Evolutionary conservation across 1,140 invertebrate species (phyloP), one percentile per base, ranked within the genome.

Genomic region (Penaeus chinensis): DNA sequence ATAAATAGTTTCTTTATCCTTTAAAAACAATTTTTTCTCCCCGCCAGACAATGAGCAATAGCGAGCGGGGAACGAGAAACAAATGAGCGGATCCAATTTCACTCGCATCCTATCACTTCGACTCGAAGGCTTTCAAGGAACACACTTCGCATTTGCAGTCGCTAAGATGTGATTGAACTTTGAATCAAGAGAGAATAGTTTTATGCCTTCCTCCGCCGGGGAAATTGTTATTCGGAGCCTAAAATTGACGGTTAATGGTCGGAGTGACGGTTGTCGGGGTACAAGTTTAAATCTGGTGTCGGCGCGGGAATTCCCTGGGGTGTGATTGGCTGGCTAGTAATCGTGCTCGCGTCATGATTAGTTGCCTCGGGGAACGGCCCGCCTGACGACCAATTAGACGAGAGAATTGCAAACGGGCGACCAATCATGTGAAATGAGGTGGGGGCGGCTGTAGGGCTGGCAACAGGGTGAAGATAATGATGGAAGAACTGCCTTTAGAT

Each of bases 221-320:
- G 63, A 87, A 66, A 87, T 82, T 82, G 85, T 87, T 87, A 82
- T 82, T 77, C 62, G 54, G 65, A 42, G 63, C 84, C 84, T 85
- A 87, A 87, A 87, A 87, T 87, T 87, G 85, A 87, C 85, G 78
- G 78, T 87, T 87, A 87, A 87, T 82, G 85, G n/a, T 63, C 65
- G 78, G 27, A 13, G 65, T 54, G 85, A 81, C 85, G 47, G 69
- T 82, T 87, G 85, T 81, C 63, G 66, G 76, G 66, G 54, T 27
- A 66, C 47, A 54, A 61, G 65, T 80, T 87, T 71, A 82, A 82
- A 81, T 81, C 78, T 37, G 77, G 62, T 37, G 60, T 62, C 32
- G 77, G 76, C 65, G 78, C 24, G 47, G n/a, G 85, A 27, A 63
- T 3, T 82, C 85, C 85, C 85, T 18, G 24, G 85, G 85, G 85